A percentile compares a stretch with the other conserved stretches of the same genome.
Conservation (phyloP, 2,797 vertebrate genomes). For the Microctenopoma lineatum region DNA sequence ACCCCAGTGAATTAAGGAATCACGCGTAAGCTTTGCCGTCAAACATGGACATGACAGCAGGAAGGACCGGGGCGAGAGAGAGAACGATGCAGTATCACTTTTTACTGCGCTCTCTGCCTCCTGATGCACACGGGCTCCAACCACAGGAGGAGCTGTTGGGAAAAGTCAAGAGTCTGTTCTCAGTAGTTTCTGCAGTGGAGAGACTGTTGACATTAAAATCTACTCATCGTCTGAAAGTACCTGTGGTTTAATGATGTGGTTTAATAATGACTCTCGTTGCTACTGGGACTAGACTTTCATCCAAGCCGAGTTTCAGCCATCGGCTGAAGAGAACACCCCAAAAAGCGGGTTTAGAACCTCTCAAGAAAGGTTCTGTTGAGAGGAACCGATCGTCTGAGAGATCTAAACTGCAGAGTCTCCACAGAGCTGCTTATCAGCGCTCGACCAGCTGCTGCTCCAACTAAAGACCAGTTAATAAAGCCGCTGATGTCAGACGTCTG, state of each 20-base stretch:
- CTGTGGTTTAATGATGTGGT: no score
- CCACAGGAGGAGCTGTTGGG: constrained; percentile 18
- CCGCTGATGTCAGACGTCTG: not conserved
- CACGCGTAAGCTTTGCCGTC: not conserved
- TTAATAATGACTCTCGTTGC: no score
- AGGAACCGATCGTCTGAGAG: constrained; percentile 16
- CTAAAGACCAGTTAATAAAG: constrained; percentile 17
- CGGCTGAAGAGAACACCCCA: not conserved
- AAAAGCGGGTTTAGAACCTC: not conserved
- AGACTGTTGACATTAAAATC: constrained; percentile 11
- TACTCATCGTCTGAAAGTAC: not conserved
- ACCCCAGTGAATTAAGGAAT: not conserved
- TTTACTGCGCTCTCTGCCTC: not conserved
- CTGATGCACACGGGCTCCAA: not conserved
- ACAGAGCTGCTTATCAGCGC: constrained; percentile 22
- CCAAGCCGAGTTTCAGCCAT: no score
- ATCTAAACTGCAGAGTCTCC: constrained; percentile 6
- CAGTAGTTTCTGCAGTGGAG: not conserved
- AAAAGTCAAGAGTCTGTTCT: constrained; percentile 33
- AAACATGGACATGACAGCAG: not conserved
- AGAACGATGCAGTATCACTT: not conserved
- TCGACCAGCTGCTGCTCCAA: constrained; percentile 3
- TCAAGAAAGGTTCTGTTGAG: not conserved
- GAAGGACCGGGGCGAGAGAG: not conserved
- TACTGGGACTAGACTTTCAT: no score